Evolutionary conservation across 2,888 invertebrate species (phyloP).

Genomic region (Cantharis rustica): DNA sequence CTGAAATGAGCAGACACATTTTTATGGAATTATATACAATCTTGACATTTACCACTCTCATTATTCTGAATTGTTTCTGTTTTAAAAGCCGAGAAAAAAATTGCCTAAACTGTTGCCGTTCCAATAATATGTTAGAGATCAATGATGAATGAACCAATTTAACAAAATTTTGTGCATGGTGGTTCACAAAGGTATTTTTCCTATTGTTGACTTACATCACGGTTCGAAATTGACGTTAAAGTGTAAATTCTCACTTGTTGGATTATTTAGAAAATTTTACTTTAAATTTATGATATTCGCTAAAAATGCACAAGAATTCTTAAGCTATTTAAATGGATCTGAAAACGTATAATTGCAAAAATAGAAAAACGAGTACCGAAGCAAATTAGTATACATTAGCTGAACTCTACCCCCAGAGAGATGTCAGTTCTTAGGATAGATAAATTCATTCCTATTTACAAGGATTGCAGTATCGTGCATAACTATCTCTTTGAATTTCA

Average conservation of each 20-base stretch:
- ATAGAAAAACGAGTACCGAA: background rate
- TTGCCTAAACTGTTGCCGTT: background rate
- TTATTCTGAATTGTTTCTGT: background rate
- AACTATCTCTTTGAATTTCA: background rate
- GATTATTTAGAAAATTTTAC: too few relatives aligned
- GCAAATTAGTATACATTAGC: background rate
- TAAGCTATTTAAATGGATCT: too few relatives aligned
- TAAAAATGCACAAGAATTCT: too few relatives aligned
- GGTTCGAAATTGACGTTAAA: too few relatives aligned
- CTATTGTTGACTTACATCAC: too few relatives aligned
- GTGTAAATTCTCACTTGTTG: too few relatives aligned
- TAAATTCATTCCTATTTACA: background rate
- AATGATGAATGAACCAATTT: too few relatives aligned
- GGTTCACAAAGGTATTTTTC: too few relatives aligned
- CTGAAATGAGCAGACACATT: background rate
- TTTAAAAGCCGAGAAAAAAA: background rate
- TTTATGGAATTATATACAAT: background rate
- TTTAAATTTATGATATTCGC: too few relatives aligned
- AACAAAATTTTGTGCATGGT: too few relatives aligned
- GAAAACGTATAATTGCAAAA: background rate
- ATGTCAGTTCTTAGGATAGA: background rate
- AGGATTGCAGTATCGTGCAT: background rate
- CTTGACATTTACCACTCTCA: background rate
- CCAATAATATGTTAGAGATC: too few relatives aligned
- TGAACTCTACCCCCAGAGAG: background rate